These are phyloP conservation scores for Acridotheres tristis DNA, from an alignment of 2,797 vertebrate genomes.

Conservation along the genomic window DNA sequence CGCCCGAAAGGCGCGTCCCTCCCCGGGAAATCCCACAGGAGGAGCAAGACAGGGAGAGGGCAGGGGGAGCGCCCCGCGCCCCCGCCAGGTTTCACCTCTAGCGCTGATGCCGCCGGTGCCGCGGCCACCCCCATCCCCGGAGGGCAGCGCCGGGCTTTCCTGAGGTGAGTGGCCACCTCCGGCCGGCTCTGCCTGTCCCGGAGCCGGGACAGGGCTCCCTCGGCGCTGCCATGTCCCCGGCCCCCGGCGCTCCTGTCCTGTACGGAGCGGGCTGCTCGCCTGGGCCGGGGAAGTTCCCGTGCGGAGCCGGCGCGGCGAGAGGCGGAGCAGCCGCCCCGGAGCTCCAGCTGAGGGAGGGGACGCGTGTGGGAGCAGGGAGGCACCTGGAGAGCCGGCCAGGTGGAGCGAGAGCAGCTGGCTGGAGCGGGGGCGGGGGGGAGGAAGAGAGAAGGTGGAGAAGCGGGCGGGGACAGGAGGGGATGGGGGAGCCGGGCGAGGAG, in stretches of 20 bases:
- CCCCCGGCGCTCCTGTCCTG: too few species aligned
- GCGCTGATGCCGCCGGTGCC: not conserved
- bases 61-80: not conserved
- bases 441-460: conserved; percentile 1
- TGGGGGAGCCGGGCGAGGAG: not conserved
- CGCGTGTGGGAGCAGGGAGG: not conserved
- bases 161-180: not conserved
- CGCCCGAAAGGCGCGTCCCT: not conserved
- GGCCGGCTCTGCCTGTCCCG: not conserved
- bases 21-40: not conserved
- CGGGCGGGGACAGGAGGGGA: not conserved
- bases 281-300: not conserved
- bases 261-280: too few species aligned
- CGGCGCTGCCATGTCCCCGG: not conserved
- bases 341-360: not conserved
- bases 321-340: too few species aligned
- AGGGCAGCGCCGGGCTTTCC: not conserved
- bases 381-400: not conserved
- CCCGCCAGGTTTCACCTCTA: not conserved
- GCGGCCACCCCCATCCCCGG: not conserved
- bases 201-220: not conserved
- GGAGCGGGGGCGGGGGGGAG: not conserved
- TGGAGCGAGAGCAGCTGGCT: not conserved
- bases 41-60: too few species aligned
- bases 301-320: not conserved